phyloP scores from a whole-genome alignment of 2,113 vertebrate genomes.

The Prinia subflava region DNA sequence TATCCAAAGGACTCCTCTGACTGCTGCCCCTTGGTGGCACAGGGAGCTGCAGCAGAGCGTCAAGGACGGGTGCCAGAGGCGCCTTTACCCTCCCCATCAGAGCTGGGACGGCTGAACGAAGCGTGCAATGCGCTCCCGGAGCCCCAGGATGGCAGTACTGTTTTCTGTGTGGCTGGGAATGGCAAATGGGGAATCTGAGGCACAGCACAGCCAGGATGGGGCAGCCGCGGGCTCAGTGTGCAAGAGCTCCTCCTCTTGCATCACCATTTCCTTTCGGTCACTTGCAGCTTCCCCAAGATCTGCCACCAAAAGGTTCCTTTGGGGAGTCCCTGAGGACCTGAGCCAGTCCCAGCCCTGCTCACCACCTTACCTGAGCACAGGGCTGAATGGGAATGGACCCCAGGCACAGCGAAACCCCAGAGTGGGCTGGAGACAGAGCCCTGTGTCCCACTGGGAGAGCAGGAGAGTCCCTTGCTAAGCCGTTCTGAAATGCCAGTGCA shows the following conservation, averaged over 20 bases:
- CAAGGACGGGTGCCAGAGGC: background rate
- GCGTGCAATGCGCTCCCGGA: accelerated
- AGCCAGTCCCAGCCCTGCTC: background rate
- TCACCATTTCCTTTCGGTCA: background rate
- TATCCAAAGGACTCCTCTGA: background rate
- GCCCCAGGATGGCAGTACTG: background rate
- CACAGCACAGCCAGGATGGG: background rate
- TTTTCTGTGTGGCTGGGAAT: background rate
- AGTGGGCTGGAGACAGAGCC: background rate
- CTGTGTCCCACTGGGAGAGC: background rate
- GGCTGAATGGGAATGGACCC: background rate
- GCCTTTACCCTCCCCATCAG: accelerated
- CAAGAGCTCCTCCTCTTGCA: background rate
- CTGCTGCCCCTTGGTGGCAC: accelerated
- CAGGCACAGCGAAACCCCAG: background rate
- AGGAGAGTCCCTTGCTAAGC: background rate
- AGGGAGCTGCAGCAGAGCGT: background rate
- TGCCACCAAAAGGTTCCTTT: background rate
- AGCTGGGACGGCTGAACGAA: background rate
- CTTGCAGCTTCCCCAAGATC: background rate
- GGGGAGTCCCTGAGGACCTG: background rate
- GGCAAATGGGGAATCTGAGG: background rate
- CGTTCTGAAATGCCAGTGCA: accelerated
- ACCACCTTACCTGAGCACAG: background rate
- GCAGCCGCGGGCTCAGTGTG: background rate